Evolutionary conservation across 2,797 vertebrate genomes (phyloP).

Genomic region (Phoeniculus purpureus): DNA sequence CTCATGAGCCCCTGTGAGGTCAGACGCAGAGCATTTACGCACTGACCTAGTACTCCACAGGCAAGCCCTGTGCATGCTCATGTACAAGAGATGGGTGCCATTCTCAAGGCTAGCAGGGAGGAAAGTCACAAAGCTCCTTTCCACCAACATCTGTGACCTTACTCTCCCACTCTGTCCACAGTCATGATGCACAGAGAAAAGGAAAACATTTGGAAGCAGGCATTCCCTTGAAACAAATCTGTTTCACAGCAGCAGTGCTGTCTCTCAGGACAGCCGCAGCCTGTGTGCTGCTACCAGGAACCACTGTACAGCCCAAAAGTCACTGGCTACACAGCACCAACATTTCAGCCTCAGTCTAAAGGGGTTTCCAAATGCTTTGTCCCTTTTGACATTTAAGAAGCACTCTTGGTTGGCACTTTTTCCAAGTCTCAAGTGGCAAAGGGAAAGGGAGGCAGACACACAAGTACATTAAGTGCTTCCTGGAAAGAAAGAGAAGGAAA

Average conservation of each 20-base stretch:
- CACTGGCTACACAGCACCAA: neutral
- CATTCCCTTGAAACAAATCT: fast-evolving
- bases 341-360: neutral
- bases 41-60: neutral
- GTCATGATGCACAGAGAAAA: fast-evolving
- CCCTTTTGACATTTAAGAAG: neutral
- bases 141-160: neutral
- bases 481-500: neutral
- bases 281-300: fast-evolving
- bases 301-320: neutral
- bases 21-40: fast-evolving
- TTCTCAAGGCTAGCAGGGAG: fast-evolving
- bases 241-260: neutral
- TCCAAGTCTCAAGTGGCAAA: slow-evolving; percentile 38
- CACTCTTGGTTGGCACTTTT: neutral
- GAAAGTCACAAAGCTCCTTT: neutral
- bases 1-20: fast-evolving
- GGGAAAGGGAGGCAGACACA: slow-evolving; percentile 31
- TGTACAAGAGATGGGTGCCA: fast-evolving
- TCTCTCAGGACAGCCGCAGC: neutral
- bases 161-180: neutral
- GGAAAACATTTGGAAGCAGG: neutral
- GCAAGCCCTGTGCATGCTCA: neutral
- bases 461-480: slow-evolving; percentile 35
- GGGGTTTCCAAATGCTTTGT: neutral